A percentile compares a stretch with the other conserved stretches of the same genome.
phyloP scores from a whole-genome alignment of 2,113 vertebrate species.

The Hassar affinis region DNA sequence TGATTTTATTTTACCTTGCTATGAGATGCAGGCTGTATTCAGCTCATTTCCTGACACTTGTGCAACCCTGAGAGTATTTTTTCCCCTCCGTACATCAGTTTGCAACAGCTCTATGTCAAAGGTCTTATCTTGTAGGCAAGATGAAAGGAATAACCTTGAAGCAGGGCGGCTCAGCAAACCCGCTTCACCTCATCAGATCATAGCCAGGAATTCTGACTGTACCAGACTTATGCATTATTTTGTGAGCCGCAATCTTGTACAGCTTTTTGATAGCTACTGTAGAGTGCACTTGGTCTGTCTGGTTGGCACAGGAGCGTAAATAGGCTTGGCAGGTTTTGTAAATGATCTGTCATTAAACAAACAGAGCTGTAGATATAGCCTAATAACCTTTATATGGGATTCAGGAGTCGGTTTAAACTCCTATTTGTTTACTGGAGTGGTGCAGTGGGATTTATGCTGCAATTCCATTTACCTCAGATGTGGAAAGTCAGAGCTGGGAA shows the following conservation, averaged over 20 bases:
- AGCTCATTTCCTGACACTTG: conserved; percentile 5
- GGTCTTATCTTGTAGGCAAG: neutral
- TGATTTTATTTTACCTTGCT: neutral
- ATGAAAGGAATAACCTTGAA: neutral
- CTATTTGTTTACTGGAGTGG: too few relatives aligned
- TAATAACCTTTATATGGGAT: neutral
- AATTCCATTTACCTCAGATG: too few relatives aligned
- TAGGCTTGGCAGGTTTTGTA: neutral
- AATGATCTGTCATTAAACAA: too few relatives aligned
- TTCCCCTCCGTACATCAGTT: neutral
- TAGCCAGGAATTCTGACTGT: neutral
- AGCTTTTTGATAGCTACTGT: too few relatives aligned
- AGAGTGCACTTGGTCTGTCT: neutral
- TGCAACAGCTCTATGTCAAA: neutral
- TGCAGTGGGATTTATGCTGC: neutral
- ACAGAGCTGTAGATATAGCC: neutral
- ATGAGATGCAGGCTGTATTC: neutral
- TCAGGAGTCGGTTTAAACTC: too few relatives aligned
- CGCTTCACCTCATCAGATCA: neutral
- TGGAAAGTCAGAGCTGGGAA: too few relatives aligned
- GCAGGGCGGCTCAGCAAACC: neutral
- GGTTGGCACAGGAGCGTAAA: neutral
- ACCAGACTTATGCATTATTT: neutral
- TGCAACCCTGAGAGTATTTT: neutral
- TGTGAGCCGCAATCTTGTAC: neutral